phyloP scores from a whole-genome alignment of 2,113 vertebrate species.

The Atherinomorus stipes region DNA sequence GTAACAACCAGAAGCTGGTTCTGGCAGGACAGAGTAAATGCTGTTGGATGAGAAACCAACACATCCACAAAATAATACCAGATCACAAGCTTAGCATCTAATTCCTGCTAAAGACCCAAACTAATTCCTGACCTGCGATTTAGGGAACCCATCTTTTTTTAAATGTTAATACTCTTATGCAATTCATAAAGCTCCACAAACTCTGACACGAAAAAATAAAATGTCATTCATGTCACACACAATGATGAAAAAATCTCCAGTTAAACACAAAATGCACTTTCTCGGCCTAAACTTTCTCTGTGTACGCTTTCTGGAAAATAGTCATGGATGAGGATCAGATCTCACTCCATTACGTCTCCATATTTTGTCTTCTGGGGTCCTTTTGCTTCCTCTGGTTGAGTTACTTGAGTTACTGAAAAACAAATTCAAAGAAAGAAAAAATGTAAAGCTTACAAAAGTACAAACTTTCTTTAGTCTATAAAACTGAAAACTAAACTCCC shows the following conservation, averaged over 20 bases:
- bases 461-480: neutral
- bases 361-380: constrained; percentile 75
- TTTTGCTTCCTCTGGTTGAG: constrained; percentile 47
- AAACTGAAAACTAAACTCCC: too few relatives aligned
- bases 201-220: neutral
- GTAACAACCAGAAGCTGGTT: constrained; percentile 36
- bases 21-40: constrained; percentile 21
- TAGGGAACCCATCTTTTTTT: constrained; percentile 34
- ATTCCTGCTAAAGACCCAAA: constrained; percentile 43
- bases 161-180: constrained; percentile 39
- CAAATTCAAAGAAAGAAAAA: constrained; percentile 12
- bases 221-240: neutral
- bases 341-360: constrained; percentile 79
- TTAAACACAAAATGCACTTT: neutral
- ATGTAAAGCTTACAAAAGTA: neutral
- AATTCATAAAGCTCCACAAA: constrained; percentile 29
- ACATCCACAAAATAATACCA: constrained; percentile 51
- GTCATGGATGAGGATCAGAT: constrained; percentile 3
- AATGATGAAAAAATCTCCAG: neutral
- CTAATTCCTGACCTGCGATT: constrained; percentile 50
- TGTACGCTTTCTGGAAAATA: neutral
- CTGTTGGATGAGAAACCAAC: constrained; percentile 47
- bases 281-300: neutral
- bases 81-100: constrained; percentile 58
- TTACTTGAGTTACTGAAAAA: constrained; percentile 58